Base-by-base conservation (phyloP, 2,113 vertebrate species). In the Corydoras sp. region DNA sequence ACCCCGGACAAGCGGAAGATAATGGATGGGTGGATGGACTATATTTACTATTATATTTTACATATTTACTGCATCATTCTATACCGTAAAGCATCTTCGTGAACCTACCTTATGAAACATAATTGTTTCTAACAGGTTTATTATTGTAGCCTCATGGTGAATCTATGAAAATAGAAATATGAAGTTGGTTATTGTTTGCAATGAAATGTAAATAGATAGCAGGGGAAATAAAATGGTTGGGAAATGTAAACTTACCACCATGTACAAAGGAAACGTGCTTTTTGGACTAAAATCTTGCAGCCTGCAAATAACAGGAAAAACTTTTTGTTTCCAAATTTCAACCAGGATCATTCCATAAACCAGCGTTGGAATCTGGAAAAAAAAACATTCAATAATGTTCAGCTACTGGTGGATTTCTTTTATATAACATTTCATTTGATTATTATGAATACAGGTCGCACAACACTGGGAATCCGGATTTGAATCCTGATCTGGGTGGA, bases 241-340 rank as follows among this genome's bases (percentile, higher is more conserved):
- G 35, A 43, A 43, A 43, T 43, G 35, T 43, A 8, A 5, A 91
- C 95, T 92, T 84, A 98, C 97, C 93, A 95, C 93, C 86, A 97
- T 86, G 3, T 98, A 95, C 78, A 98, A 90, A 43, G 91, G 93
- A 79, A 98, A 93, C 0, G 93, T 94, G 78, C 89, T 93, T 68
- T 89, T 90, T 0, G 94, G 95, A 49, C 89, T 92, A 82, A 98
- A 98, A 83, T 99, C 96, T 62, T 95, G 82, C 71, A 98, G 89
- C 54, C 65, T 89, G 80, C 93, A 95, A 13, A 99, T 76, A 71
- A 98, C 83, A 0, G 95, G 92, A 58, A 98, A 95, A 58, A 99
- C 80, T 72, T 94, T 96, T 71, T 92, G 92, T 80, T 98, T 99
- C 96, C 97, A 99, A 78, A 95, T 80, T 84, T 98, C 94, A 1